Evolutionary conservation across 23 tunicate species (phyloP), one percentile per base, ranked within the genome.

Genomic region (Halocynthia aurantium): DNA sequence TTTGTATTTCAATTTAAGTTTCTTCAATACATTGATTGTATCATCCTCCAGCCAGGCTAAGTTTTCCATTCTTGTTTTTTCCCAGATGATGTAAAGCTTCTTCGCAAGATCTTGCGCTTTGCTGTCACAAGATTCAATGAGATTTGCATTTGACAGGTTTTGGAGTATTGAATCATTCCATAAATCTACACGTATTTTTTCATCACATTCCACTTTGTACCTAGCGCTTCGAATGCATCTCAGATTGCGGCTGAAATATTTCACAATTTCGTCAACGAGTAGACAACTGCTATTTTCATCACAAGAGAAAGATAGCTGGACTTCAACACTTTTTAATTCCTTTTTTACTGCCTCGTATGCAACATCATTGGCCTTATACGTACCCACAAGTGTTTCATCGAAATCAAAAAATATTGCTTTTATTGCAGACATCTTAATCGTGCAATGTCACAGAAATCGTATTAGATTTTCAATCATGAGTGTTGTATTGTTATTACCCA

Each of bases 401-500:
- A 54, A 51, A 64, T 74, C 78, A 5, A 74, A 74, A 74, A 74
- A 74, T 54, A 74, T 54, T 10, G 78, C 78, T 15, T 65, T 65
- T 20, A 65, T 65, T 15, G 15, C 18, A 31, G 44, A 31, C 44
- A 31, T 31, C 44, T 31, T 31, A 0, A 31, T 31, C 4, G 4
- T 31, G 4, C 44, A 0, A 4, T 31, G 44, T 31, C 4, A 31
- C 44, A 0, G 4, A 31, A 31, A 31, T 31, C 44, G 44, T 31
- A 31, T 31, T 31, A 31, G 44, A 31, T 31, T 31, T 31, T 31
- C 44, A 31, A 31, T 31, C 1, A 31, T 31, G 44, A 31, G 44
- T 31, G 44, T 31, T 31, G 44, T 31, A 1, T 31, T 31, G 44
- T 31, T 31, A 31, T 31, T 31, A 31, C 4, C 44, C 44, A 31